Base-by-base conservation (phyloP, 2,797 vertebrate genomes). In the Poeciliopsis gracilis region DNA sequence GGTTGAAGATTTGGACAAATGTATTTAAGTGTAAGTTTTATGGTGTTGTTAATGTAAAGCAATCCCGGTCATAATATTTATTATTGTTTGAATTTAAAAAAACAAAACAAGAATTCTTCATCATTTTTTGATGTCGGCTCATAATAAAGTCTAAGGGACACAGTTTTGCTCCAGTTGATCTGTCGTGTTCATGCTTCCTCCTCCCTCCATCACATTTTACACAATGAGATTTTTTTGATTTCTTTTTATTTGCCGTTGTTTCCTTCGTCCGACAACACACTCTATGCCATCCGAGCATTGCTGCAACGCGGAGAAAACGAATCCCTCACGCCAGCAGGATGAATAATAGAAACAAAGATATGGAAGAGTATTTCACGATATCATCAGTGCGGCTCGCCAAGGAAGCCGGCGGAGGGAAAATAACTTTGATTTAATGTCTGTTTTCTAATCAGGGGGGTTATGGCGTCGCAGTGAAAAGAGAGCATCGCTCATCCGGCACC, bases 51-150 rank as follows among this genome's bases (percentile, higher is more conserved):
- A 83, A 79, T 81, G 51, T 53, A 30, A 83, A 79, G 41, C 41
- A 74, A 72, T n/a, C 41, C 2, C 20, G 36, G 20, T 73, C 30
- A 70, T 80, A 15, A 76, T 94, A 94, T 95, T 93, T 94, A 95
- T 93, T 93, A 70, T 75, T 81, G 86, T 78, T 18, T 61, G 23
- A 3, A 92, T 91, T 90, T 4, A 38, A 38, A 38, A 88, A 88
- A 57, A 15, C 28, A 13, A n/a, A 12, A 92, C 91, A 18, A 79
- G 49, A 51, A 76, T 18, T 71, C 20, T 7, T 30, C 33, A 18
- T 81, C 66, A 75, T 49, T 0, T 0, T 36, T 76, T 33, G 9
- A 82, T 15, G n/a, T 72, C 9, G 30, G 11, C 61, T 72, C 1
- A 49, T 43, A 18, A 72, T 33, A 18, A 43, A 46, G n/a, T 36